Base-by-base conservation (phyloP, 2,797 vertebrate genomes). In the Chromis chromis region DNA sequence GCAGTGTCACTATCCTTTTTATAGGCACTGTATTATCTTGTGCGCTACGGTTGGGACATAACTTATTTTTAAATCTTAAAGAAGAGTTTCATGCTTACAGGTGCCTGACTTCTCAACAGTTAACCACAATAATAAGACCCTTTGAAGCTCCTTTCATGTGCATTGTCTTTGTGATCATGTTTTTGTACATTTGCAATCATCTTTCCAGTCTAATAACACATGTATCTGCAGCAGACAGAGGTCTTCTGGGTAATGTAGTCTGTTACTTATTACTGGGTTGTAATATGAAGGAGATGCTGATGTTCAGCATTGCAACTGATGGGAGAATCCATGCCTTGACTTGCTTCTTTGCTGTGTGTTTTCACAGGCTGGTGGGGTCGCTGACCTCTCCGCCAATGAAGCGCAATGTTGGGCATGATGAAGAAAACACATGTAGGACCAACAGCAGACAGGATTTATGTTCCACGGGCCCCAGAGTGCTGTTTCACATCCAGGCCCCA, bases 351-450 rank as follows among this genome's bases (percentile, higher is more conserved):
- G 25, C 16, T 24, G 59, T 10, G 46, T 83, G 56, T 82, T 86
- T 87, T 83, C 61, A 74, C 83, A 83, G 63, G 63, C 69, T 10
- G 55, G 10, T 13, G 24, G 63, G 86, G 79, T 80, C 76, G 19
- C n/a, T 65, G 82, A 89, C 85, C 85, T 83, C 49, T 80, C 1
- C 66, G 21, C 73, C 76, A 69, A 70, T 72, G 79, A 87, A 57
- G 74, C 39, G 1, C 58, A 64, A 53, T 5, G 12, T 65, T 72
- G 3, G 0, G 27, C 65, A 12, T 75, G 52, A 91, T 88, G 78
- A 48, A 57, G 13, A 80, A 83, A 90, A 74, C 88, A 90, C 58
- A 75, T 85, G 87, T 25, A 0, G 52, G 44, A 65, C 58, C 64
- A 71, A 59, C 33, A 39, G 74, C 57, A 86, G 55, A 54, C 58